A percentile compares a stretch with the other conserved stretches of the same genome.
Conservation (phyloP, 2,113 vertebrate species). For the Peromyscus maniculatus region DNA sequence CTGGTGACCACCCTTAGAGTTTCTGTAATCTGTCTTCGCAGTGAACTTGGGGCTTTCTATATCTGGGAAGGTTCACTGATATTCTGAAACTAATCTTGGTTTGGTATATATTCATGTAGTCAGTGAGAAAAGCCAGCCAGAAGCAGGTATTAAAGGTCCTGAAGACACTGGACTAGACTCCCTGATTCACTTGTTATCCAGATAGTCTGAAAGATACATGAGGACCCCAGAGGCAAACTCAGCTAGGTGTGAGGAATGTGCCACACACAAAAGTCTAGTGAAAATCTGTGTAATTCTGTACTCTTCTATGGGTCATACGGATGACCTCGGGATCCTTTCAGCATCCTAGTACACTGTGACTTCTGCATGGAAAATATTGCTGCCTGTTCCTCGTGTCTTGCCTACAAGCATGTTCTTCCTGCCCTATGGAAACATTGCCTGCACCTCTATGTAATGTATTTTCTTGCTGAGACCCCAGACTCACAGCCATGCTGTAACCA, state of each 20-base stretch:
- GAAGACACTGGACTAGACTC: neutral
- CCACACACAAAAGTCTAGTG: neutral
- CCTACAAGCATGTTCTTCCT: neutral
- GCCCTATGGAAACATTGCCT: neutral
- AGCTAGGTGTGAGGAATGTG: neutral
- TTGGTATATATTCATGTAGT: neutral
- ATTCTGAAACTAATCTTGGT: neutral
- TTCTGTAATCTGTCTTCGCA: neutral
- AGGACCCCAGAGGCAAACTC: neutral
- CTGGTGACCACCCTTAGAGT: neutral
- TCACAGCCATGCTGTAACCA: fast-evolving
- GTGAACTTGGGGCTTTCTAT: neutral
- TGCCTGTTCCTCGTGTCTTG: neutral
- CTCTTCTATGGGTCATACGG: neutral
- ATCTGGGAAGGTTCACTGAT: neutral
- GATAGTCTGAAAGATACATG: neutral
- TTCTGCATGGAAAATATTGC: neutral
- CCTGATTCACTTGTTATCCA: neutral
- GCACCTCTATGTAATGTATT: neutral
- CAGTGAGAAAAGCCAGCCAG: neutral
- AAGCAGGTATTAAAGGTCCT: neutral
- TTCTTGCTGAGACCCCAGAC: fast-evolving
- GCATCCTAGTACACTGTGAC: fast-evolving
- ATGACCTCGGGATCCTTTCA: neutral
- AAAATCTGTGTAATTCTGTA: neutral